Evolutionary conservation across 2,797 vertebrate species (phyloP), one percentile per base, ranked within the genome.

Genomic region (Dallia pectoralis): DNA sequence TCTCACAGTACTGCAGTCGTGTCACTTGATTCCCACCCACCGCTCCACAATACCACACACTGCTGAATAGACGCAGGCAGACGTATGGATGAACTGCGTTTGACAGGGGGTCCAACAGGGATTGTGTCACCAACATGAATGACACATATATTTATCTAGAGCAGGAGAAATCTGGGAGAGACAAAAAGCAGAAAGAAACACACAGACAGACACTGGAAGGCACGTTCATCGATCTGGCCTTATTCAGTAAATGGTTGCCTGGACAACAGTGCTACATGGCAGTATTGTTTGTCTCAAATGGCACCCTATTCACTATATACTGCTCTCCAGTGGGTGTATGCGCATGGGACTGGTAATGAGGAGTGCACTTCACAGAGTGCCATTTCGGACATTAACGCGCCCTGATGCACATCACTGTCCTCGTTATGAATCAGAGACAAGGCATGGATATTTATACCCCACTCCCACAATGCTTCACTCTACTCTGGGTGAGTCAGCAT

Each of bases 21-120:
- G 86, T 89, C 87, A 76, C 88, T 89, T 91, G 89, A 88, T 90
- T 48, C 77, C 86, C 79, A 8, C 75, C 77, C 80, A 49, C 29
- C 67, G 71, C 81, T 74, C 70, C 74, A n/a, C 79, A 53, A 12
- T 81, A 76, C 70, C 74, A n/a, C 78, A 53, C 77, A 51, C 11
- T 16, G 19, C 69, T 79, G 19, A 67, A 80, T 77, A 78, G 77
- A 84, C 63, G 68, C 68, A 59, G 25, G 53, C 53, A 59, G 53
- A 11, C 3, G 25, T 59, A 59, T 59, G 14, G 22, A 11, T n/a
- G 53, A 9, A 59, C 22, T 59, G 25, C 53, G 3, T 27, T 12
- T 59, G 16, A 59, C 53, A n/a, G 14, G n/a, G 53, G n/a, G 53
- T 2, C 53, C 22, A 22, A 59, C 4, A 12, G 22, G 53, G n/a